These are phyloP conservation scores for Lymantria monacha DNA, from an alignment of 2,888 invertebrate species.

Conservation along the genomic window DNA sequence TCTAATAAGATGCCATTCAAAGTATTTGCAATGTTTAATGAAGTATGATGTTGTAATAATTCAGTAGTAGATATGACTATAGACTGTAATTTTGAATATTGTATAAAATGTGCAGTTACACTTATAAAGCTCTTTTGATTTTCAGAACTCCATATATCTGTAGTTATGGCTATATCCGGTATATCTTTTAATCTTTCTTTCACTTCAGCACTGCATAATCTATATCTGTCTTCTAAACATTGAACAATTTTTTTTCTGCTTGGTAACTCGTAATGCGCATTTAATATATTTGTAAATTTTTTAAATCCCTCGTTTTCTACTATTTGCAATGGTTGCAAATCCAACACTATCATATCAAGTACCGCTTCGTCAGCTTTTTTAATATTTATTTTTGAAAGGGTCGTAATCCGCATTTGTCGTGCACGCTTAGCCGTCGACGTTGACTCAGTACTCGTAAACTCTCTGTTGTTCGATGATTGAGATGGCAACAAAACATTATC, in stretches of 20 bases:
- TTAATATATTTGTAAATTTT: not conserved
- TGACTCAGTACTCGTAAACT: too few species aligned
- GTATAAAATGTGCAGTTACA: slow-evolving; percentile 9
- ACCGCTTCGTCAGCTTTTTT: not conserved
- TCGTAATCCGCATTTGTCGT: not conserved
- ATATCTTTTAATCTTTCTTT: slow-evolving; percentile 5
- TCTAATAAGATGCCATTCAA: not conserved
- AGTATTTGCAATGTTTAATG: not conserved
- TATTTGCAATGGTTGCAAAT: too few species aligned
- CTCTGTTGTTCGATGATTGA: too few species aligned
- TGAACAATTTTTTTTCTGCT: not conserved
- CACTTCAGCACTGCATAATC: slow-evolving; percentile 1
- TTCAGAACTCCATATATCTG: slow-evolving; percentile 12
- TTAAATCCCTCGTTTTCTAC: not conserved
- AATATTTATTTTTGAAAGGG: not conserved
- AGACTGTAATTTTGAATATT: slow-evolving; percentile 4
- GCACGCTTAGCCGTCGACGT: not conserved
- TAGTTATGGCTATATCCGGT: slow-evolving; percentile 6
- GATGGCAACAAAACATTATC: too few species aligned
- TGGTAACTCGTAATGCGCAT: not conserved
- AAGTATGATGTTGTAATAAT: not conserved
- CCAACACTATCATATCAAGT: not conserved
- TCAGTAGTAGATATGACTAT: slow-evolving; percentile 2
- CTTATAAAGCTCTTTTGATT: slow-evolving; percentile 7
- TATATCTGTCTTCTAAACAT: slow-evolving; percentile 3